These are phyloP conservation scores for Alosa alosa DNA, from an alignment of 2,113 vertebrate genomes.

Conservation along the genomic window DNA sequence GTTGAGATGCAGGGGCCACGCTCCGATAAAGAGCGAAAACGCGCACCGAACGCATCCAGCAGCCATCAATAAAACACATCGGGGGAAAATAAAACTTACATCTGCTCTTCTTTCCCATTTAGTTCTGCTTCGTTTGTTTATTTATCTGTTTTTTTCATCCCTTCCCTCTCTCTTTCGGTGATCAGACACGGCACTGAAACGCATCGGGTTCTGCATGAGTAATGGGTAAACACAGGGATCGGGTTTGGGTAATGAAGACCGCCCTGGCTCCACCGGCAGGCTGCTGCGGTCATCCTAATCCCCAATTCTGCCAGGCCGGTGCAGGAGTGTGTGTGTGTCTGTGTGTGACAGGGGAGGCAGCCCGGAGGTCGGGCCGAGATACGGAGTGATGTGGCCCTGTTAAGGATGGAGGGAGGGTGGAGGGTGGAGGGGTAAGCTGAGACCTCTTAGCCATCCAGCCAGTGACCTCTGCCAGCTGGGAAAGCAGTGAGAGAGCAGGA, in stretches of 20 bases:
- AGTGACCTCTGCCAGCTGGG: conserved; percentile 18
- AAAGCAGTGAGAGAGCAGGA: not conserved
- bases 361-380: not conserved
- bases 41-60: not conserved
- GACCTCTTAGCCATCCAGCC: not conserved
- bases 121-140: conserved; percentile 15
- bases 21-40: not conserved
- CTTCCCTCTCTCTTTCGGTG: not conserved
- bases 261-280: not conserved
- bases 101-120: not conserved
- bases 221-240: conserved; percentile 4
- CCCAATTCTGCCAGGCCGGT: not conserved
- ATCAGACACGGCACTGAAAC: not conserved
- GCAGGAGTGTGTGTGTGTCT: not conserved
- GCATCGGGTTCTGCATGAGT: not conserved
- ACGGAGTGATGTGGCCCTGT: not conserved
- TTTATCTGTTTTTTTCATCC: not conserved
- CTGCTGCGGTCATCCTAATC: not conserved
- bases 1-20: conserved; percentile 39
- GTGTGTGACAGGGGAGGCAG: not conserved
- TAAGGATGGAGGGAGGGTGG: not conserved
- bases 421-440: not conserved
- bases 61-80: conserved; percentile 7
- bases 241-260: conserved; percentile 16
- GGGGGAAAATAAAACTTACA: not conserved